Percentiles rank a stretch among this genome's conserved stretches.
Evolutionary conservation across 2,888 invertebrate species (phyloP).

Genomic region (Fissipunctia ypsillon): DNA sequence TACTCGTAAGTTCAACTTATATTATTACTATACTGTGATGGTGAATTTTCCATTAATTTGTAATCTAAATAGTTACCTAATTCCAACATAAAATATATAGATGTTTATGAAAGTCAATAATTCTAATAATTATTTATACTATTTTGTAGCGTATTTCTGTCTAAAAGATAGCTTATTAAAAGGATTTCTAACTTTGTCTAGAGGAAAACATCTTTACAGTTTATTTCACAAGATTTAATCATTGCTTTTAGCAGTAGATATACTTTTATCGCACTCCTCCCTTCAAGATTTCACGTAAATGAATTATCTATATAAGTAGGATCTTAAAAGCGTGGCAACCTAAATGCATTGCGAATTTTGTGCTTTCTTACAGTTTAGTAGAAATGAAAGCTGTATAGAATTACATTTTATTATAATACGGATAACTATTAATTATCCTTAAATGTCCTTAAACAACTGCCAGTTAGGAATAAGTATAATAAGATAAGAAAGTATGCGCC

Average conservation of each 20-base stretch:
- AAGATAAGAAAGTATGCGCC: constrained; percentile 41
- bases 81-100: constrained; percentile 45
- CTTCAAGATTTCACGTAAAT: background rate
- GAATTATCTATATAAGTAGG: background rate
- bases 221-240: background rate
- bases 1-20: constrained; percentile 18
- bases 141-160: constrained; percentile 13
- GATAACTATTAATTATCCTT: constrained; percentile 25
- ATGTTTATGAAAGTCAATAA: constrained; percentile 33
- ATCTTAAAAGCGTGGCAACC: constrained; percentile 5
- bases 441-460: constrained; percentile 63
- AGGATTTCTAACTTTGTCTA: background rate
- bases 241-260: background rate
- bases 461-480: constrained; percentile 52
- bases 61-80: constrained; percentile 22
- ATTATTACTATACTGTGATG: constrained; percentile 48
- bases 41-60: constrained; percentile 44
- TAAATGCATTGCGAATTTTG: constrained; percentile 23
- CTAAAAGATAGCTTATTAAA: constrained; percentile 9
- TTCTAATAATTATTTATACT: constrained; percentile 38
- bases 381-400: constrained; percentile 34
- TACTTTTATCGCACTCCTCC: background rate
- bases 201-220: background rate
- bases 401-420: constrained; percentile 24
- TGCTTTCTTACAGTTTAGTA: constrained; percentile 24